These are phyloP conservation scores for Paradoxurus hermaphroditus DNA, from an alignment of 2,113 vertebrate genomes.

Conservation along the genomic window DNA sequence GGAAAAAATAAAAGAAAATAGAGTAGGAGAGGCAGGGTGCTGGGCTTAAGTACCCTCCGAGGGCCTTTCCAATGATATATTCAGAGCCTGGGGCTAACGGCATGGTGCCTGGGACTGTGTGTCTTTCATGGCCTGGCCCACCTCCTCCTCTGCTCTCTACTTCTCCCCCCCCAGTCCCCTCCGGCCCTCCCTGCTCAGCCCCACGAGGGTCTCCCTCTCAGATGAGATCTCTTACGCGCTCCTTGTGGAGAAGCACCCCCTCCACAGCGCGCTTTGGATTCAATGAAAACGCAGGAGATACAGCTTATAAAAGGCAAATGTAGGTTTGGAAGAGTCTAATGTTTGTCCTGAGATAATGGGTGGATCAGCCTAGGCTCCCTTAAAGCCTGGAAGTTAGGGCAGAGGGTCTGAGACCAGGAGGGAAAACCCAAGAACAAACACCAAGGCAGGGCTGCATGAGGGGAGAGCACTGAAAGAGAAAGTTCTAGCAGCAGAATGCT, in stretches of 20 bases:
- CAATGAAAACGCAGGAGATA: neutral
- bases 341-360: neutral
- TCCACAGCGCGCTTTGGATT: neutral
- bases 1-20: neutral
- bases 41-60: neutral
- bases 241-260: neutral
- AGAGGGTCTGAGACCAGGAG: neutral
- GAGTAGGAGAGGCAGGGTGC: neutral
- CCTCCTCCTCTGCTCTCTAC: neutral
- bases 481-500: neutral
- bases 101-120: no score
- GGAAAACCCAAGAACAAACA: neutral
- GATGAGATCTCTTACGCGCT: neutral
- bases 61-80: neutral
- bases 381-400: neutral
- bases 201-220: neutral
- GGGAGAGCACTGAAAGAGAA: neutral
- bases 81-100: neutral
- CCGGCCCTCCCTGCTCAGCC: neutral
- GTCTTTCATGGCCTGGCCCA: neutral
- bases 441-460: neutral
- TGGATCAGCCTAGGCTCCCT: neutral
- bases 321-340: neutral
- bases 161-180: accelerated
- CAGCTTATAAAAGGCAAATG: neutral